Evolutionary conservation across 2,888 invertebrate genomes (phyloP), one percentile per base, ranked within the genome.

Genomic region (Eueremaeus valkanovi): DNA sequence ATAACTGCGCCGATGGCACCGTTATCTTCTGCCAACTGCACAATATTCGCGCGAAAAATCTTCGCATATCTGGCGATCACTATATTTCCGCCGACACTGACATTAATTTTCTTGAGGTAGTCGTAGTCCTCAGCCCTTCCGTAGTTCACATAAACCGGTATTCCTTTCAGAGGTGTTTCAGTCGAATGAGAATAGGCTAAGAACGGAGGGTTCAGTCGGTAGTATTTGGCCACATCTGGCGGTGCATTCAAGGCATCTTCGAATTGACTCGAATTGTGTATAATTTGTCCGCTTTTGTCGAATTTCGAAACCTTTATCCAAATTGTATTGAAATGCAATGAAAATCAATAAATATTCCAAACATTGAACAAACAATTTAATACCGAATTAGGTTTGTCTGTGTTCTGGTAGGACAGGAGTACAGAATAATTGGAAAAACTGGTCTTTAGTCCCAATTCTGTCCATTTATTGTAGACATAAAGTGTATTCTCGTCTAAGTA

Each of bases 21-120:
- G 33, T 80, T 79, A 5, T 75, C 16, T 73, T 81, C 79, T 0
- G 83, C 84, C 29, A 81, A 75, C 21, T 78, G 76, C 16, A 76
- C 74, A n/a, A 74, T 75, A 36, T 76, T 75, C 8, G 72, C 76
- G 16, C 76, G 70, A 49, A 63, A 76, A 21, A 72, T 72, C 36
- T 83, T 82, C 29, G 86, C 86, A 78, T 86, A 86, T 76, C 86
- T 81, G 36, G 85, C 84, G 49, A 86, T 81, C 18, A 84, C 85
- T 40, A 86, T 85, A 61, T 82, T 83, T 0, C 84, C 85, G 11
- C 80, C 80, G 21, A 85, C 80, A 72, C 81, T 79, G 11, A 85
- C 79, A 33, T 33, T 31, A 3, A 79, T 80, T 6, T 78, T 75
- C 11, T 79, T 79, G 33, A 85, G 79, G 33, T 78, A 78, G 1